Conservation (phyloP, 37 sponge, comb jelly and placozoan genomes). For the Oopsacas minuta region DNA sequence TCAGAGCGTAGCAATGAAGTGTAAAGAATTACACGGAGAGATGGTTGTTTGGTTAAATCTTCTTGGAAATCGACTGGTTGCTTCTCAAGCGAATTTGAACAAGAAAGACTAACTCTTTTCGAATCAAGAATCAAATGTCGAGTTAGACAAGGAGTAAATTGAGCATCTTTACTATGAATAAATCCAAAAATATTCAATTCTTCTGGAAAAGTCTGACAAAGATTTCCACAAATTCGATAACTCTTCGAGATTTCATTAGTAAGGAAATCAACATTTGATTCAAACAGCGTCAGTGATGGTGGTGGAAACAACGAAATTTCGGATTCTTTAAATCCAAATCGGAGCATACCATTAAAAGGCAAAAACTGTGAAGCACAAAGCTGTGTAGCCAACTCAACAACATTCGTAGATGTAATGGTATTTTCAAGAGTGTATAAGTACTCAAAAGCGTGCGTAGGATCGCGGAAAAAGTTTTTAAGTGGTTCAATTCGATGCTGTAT, state of each 20-base stretch:
- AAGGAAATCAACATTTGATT: background rate
- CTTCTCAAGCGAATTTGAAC: background rate
- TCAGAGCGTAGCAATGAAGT: background rate
- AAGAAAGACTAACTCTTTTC: background rate
- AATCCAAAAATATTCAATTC: background rate
- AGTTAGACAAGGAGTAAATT: constrained; percentile 13
- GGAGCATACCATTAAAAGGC: background rate
- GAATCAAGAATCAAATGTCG: background rate
- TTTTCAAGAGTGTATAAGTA: background rate
- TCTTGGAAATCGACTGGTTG: background rate
- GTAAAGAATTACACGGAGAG: background rate
- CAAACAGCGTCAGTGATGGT: background rate
- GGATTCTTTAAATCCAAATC: constrained; percentile 7
- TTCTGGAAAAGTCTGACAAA: background rate
- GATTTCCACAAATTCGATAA: constrained; percentile 16
- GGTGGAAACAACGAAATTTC: constrained; percentile 5
- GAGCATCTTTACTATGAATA: background rate
- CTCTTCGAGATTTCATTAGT: background rate
- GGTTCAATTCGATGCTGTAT: constrained; percentile 5
- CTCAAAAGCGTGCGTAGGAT: background rate
- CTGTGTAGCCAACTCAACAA: background rate
- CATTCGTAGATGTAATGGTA: background rate
- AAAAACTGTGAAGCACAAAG: background rate
- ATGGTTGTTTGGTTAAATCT: background rate
- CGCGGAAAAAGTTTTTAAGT: background rate